phyloP scores from a whole-genome alignment of 37 sponge, comb jelly and placozoan genomes.

The Bolinopsis microptera region DNA sequence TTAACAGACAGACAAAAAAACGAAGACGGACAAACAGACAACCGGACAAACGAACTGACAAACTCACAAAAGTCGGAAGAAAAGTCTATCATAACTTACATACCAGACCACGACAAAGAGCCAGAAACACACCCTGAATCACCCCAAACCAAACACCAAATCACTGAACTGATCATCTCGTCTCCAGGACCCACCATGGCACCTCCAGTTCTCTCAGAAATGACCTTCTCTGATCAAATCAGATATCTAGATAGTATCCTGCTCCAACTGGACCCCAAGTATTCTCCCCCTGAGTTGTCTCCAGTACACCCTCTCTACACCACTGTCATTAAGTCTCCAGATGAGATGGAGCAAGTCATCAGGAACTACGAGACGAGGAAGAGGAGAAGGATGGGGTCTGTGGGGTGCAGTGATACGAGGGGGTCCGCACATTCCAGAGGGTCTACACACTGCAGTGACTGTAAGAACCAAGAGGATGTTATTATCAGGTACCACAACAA shows the following conservation, averaged over 20 bases:
- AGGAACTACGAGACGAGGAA: conserved; percentile 15
- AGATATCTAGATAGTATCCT: conserved; percentile 11
- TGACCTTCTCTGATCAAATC: conserved; percentile 7
- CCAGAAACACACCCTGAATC: not conserved
- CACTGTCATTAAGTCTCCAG: not conserved
- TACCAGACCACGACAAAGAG: not conserved
- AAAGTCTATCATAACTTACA: not conserved
- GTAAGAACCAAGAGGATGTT: not conserved
- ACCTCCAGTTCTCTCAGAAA: conserved; percentile 6
- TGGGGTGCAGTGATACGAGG: not conserved
- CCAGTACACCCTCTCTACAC: not conserved
- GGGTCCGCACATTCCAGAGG: too few species aligned
- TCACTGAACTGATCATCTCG: not conserved
- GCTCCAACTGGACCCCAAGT: conserved; percentile 12
- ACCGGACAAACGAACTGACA: not conserved
- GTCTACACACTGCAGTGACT: not conserved
- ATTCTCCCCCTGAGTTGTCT: not conserved
- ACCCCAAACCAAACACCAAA: not conserved
- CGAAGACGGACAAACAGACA: not conserved
- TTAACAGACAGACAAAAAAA: not conserved
- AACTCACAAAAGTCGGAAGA: not conserved
- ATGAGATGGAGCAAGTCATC: conserved; percentile 30
- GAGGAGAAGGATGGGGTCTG: not conserved
- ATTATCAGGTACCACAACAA: not conserved
- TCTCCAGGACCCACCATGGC: not conserved